Evolutionary conservation across 2,888 invertebrate species (phyloP).

Genomic region (Torymus aiolomorphi): DNA sequence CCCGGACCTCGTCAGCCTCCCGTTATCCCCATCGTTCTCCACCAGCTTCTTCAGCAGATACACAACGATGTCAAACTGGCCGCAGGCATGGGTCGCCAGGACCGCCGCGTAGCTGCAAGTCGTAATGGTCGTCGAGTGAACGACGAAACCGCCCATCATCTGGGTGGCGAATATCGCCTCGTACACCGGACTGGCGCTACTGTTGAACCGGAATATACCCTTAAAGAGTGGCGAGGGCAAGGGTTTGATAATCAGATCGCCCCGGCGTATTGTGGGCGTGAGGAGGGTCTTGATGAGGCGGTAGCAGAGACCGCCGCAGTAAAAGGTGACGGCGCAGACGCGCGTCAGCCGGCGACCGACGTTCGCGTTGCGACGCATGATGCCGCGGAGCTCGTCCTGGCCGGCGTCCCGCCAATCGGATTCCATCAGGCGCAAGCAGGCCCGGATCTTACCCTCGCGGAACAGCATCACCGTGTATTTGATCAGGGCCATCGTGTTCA

Average conservation of each 20-base stretch:
- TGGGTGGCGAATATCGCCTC: slow-evolving; percentile 61
- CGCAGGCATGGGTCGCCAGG: slow-evolving; percentile 60
- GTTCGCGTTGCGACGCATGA: slow-evolving; percentile 61
- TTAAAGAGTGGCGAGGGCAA: slow-evolving; percentile 60
- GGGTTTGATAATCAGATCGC: slow-evolving; percentile 54
- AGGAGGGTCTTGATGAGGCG: slow-evolving; percentile 61
- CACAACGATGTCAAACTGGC: slow-evolving; percentile 59
- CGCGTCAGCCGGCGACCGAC: slow-evolving; percentile 58
- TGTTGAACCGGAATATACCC: slow-evolving; percentile 52
- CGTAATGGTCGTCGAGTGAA: slow-evolving; percentile 61
- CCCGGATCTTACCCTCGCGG: slow-evolving; percentile 30
- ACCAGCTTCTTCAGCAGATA: slow-evolving; percentile 54
- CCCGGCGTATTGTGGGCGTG: slow-evolving; percentile 24
- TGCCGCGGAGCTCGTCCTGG: slow-evolving; percentile 35
- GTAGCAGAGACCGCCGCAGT: slow-evolving; percentile 63
- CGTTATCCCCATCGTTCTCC: slow-evolving; percentile 51
- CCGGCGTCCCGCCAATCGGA: slow-evolving; percentile 50
- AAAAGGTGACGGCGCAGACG: slow-evolving; percentile 61
- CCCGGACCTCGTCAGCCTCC: background rate
- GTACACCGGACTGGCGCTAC: slow-evolving; percentile 60
- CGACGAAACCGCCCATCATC: slow-evolving; percentile 60
- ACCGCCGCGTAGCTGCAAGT: slow-evolving; percentile 59
- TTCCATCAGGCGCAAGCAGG: slow-evolving; percentile 39
- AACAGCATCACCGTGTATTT: slow-evolving; percentile 50
- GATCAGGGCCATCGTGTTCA: slow-evolving; percentile 34